These are phyloP conservation scores for Triplophysa dalaica DNA, from an alignment of 2,113 vertebrate species.

Conservation along the genomic window DNA sequence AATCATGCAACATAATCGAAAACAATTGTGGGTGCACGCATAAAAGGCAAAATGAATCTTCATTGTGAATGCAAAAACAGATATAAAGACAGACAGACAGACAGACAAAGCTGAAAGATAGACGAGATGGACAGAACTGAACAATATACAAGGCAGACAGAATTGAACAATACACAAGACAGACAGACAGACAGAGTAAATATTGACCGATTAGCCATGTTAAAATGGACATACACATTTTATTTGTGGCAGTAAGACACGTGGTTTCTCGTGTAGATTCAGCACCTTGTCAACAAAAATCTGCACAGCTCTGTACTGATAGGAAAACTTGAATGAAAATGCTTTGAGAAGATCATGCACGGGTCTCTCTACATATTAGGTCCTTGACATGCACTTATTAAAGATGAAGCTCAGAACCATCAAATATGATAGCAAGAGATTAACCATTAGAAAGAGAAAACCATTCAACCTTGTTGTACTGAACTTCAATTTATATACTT, in stretches of 20 bases:
- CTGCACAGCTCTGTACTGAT: background rate
- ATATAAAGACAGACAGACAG: background rate
- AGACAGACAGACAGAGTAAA: too few relatives aligned
- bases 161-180: background rate
- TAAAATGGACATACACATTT: constrained; percentile 17
- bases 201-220: background rate
- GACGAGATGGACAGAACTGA: background rate
- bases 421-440: background rate
- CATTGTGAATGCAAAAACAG: background rate
- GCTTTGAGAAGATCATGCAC: background rate
- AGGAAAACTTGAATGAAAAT: background rate
- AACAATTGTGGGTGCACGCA: too few relatives aligned
- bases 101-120: background rate
- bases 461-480: too few relatives aligned
- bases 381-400: background rate
- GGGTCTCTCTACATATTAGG: background rate
- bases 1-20: too few relatives aligned
- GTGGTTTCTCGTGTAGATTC: background rate
- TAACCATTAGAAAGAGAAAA: too few relatives aligned
- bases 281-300: background rate
- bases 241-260: constrained; percentile 17
- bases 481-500: too few relatives aligned
- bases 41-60: background rate
- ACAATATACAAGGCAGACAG: background rate
- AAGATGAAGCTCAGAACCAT: background rate